Base-by-base conservation (phyloP, 2,797 vertebrate species). In the Forpus xanthops region DNA sequence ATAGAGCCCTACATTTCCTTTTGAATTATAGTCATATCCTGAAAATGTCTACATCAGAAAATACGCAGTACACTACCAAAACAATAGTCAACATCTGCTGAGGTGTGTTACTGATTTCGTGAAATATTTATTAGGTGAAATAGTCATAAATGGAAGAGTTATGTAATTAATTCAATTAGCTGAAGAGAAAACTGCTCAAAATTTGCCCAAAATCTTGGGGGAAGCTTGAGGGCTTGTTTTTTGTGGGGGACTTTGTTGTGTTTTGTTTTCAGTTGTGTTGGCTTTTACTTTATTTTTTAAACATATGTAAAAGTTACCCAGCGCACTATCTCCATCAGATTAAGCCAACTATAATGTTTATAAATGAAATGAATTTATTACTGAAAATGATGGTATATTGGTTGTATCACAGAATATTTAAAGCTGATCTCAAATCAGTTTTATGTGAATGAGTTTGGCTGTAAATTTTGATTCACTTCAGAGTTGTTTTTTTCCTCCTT, bases 161-260 rank as follows among this genome's bases (percentile, higher is more conserved):
- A 52, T 17, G 12, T 44, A 85, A 73, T 42, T 23, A 76, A 49
- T 68, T 73, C 8, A 61, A 12, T 35, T 71, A 39, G 8, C 62
- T n/a, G 47, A 42, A 12, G 21, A 77, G 20, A 82, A 82, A 73
- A 53, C 3, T 15, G 15, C 4, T 41, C 17, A 42, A 14, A 67
- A 9, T 74, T 86, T 70, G 5, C 2, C 2, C 19, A 74, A 65
- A 77, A 50, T n/a, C 5, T 18, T 31, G 5, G 15, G n/a, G 21
- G 23, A 25, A 3, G 2, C 0, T 4, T 70, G 31, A 4, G 4
- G 12, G 11, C 5, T 41, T 35, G 1, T 7, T 47, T 41, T 0
- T 31, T 3, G 15, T 42, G 55, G 33, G 33, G 15, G 23, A 33
- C 6, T 35, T 20, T 35, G 1, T 19, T 65, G 20, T 42, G 19